Evolutionary conservation across 92 coral and sea anemone species (phyloP).

Genomic region (Epizoanthus scotinus): DNA sequence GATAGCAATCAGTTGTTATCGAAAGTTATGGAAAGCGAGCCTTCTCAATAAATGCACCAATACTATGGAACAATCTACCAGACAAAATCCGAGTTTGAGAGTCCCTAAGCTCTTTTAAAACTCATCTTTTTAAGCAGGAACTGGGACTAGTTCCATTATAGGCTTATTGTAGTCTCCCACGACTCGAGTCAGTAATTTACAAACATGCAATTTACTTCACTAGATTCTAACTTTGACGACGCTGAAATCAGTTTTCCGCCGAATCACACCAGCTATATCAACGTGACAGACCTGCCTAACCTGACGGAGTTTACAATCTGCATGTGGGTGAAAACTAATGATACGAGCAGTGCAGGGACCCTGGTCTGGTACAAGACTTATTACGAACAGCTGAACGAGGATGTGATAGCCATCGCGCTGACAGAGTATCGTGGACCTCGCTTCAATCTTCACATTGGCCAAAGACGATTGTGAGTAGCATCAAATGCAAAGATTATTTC

Average conservation of each 20-base stretch:
- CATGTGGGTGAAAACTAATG: conserved; percentile 64
- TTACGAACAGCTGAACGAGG: conserved; percentile 9
- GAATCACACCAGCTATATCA: conserved; percentile 56
- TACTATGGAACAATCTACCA: too few species aligned
- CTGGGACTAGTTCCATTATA: too few species aligned
- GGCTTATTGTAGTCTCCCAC: too few species aligned
- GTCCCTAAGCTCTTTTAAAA: too few species aligned
- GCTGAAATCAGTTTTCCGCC: conserved; percentile 47
- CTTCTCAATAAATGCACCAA: too few species aligned
- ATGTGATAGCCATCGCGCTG: conserved; percentile 56
- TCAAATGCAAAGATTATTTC: not conserved
- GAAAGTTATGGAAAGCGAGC: too few species aligned
- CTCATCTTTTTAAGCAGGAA: too few species aligned
- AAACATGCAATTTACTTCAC: not conserved
- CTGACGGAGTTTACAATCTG: conserved; percentile 62
- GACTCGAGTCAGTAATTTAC: too few species aligned
- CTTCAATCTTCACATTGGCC: conserved; percentile 37
- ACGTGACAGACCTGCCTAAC: conserved; percentile 61
- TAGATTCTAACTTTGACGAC: conserved; percentile 16
- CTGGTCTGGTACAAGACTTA: conserved; percentile 63
- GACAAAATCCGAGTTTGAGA: too few species aligned
- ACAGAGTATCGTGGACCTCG: conserved; percentile 50
- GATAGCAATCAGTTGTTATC: too few species aligned
- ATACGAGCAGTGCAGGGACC: conserved; percentile 53
- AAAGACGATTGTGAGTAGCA: conserved; percentile 38